Evolutionary conservation across 2,113 vertebrate species (phyloP).

Genomic region (Strix uralensis): DNA sequence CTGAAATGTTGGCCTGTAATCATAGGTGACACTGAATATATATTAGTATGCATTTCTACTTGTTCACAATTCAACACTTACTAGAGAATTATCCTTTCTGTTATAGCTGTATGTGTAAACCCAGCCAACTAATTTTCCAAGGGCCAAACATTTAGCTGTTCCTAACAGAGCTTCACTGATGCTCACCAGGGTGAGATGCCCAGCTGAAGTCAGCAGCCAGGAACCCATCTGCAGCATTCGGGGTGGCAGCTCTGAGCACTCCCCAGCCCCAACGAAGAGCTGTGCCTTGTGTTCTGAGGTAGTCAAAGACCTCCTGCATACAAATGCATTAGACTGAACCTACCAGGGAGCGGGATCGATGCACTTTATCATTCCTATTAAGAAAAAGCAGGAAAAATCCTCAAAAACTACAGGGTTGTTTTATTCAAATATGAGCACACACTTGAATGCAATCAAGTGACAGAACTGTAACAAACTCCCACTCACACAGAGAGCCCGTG

Average conservation of each 20-base stretch:
- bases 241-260: not conserved
- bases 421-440: not conserved
- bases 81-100: not conserved
- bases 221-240: fast-evolving
- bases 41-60: not conserved
- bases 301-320: not conserved
- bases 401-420: not conserved
- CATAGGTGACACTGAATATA: not conserved
- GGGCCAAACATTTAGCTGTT: not conserved
- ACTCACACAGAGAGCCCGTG: not conserved
- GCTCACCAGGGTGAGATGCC: not conserved
- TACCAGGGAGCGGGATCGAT: not conserved
- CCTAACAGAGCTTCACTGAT: not conserved
- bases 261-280: not conserved
- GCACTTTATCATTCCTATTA: not conserved
- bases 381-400: not conserved
- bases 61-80: not conserved
- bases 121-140: not conserved
- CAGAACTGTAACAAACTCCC: not conserved
- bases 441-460: not conserved
- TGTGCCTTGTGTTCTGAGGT: not conserved
- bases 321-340: not conserved
- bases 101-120: not conserved
- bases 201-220: not conserved
- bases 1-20: not conserved